Base-by-base conservation (phyloP, 2,113 vertebrate species). In the Xiphophorus couchianus region DNA sequence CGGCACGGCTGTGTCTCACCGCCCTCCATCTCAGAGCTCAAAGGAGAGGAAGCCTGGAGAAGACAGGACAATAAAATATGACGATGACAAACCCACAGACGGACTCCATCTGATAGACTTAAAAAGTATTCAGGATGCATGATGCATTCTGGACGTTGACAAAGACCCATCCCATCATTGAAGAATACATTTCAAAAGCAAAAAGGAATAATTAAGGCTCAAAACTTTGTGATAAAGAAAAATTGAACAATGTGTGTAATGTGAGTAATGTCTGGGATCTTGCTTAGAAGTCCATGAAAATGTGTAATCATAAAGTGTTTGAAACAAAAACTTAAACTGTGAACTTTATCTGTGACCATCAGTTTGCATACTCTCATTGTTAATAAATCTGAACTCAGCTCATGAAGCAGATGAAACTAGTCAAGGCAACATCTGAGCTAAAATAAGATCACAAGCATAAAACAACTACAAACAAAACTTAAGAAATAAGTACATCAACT, bases 21-120 rank as follows among this genome's bases (percentile, higher is more conserved):
- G 77, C 44, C 72, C 27, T 35, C 65, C 19, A 39, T 70, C 88
- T 91, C 91, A 91, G 89, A 92, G 88, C 87, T 91, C 91, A 91
- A 90, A 92, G 88, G 73, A 90, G 69, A 85, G 82, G 85, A 89
- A 90, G 80, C 73, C 42, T 31, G n/a, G 65, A 65, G 58, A 69
- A 85, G 77, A 84, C 84, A 75, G 64, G 60, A 63, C 76, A 31
- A 62, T 9, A 1, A 76, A 83, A 80, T 72, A 25, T 73, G 70
- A 83, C 19, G 71, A 84, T 82, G 86, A 89, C 77, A 78, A 80
- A 89, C 37, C 70, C 81, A 78, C 83, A 89, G 69, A 82, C 27
- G 48, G 80, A 68, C 64, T 85, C 74, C 78, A 89, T 88, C 83
- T 90, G 88, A 90, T 67, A 73, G 58, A 76, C 30, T 22, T 31